Percentiles rank a stretch among this genome's conserved stretches.
These are phyloP conservation scores for Catharus ustulatus DNA, from an alignment of 2,797 vertebrate genomes.

Conservation along the genomic window DNA sequence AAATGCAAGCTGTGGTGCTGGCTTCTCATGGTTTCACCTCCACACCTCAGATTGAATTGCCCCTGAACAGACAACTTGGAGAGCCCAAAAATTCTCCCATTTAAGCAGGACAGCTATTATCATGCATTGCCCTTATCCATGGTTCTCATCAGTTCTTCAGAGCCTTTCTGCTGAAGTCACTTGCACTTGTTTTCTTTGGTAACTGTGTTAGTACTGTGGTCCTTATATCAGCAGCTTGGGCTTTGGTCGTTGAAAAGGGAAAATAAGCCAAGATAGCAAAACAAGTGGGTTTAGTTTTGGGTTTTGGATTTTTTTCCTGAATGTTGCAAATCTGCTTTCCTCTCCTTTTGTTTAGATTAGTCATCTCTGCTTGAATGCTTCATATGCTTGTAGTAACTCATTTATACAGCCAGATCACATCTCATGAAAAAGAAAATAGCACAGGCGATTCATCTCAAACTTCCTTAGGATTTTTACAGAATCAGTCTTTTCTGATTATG, in stretches of 20 bases:
- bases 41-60: background rate
- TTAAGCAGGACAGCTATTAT: background rate
- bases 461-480: background rate
- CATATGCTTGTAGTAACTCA: background rate
- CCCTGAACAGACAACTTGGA: background rate
- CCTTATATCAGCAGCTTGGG: background rate
- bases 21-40: background rate
- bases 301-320: background rate
- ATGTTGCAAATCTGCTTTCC: background rate
- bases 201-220: background rate
- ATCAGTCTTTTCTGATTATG: background rate
- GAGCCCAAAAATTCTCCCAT: background rate
- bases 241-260: background rate
- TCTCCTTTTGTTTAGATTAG: background rate
- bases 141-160: background rate
- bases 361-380: background rate
- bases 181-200: background rate
- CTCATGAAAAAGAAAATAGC: background rate
- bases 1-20: fast-evolving
- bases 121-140: background rate
- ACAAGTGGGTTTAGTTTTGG: background rate
- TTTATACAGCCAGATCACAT: background rate
- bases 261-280: background rate
- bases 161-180: background rate
- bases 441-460: background rate